A percentile compares a stretch with the other conserved stretches of the same genome.
phyloP scores from a whole-genome alignment of 2,797 vertebrate genomes.

The Huso huso region DNA sequence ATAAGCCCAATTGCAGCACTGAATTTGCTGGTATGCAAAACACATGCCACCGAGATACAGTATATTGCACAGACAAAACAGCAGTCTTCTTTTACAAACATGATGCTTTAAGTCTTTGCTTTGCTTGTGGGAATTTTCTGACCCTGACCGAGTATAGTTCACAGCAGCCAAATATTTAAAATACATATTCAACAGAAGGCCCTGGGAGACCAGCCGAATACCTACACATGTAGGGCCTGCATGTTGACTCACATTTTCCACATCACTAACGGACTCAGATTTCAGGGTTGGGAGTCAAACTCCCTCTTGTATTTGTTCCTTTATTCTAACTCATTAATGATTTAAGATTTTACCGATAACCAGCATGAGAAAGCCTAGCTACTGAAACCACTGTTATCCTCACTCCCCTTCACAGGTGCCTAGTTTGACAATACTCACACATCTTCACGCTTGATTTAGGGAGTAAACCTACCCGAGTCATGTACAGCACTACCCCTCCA shows the following conservation, averaged over 20 bases:
- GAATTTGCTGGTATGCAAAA: constrained; percentile 16
- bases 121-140: constrained; percentile 3
- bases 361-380: no score
- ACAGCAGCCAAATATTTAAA: constrained; percentile 1
- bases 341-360: background rate
- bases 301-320: background rate
- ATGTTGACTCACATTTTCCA: constrained; percentile 12
- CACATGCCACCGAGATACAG: background rate
- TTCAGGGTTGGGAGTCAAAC: background rate
- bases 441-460: no score
- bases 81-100: background rate
- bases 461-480: no score
- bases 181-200: background rate
- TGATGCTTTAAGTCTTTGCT: background rate
- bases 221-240: background rate
- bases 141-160: background rate
- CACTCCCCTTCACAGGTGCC: no score
- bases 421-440: no score
- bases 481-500: no score
- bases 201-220: background rate
- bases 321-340: background rate
- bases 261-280: background rate
- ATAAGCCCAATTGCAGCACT: no score
- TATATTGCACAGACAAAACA: constrained; percentile 6
- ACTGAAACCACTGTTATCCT: no score